Base-by-base conservation (phyloP, 2,888 invertebrate genomes). In the Dinocampus coccinellae region DNA sequence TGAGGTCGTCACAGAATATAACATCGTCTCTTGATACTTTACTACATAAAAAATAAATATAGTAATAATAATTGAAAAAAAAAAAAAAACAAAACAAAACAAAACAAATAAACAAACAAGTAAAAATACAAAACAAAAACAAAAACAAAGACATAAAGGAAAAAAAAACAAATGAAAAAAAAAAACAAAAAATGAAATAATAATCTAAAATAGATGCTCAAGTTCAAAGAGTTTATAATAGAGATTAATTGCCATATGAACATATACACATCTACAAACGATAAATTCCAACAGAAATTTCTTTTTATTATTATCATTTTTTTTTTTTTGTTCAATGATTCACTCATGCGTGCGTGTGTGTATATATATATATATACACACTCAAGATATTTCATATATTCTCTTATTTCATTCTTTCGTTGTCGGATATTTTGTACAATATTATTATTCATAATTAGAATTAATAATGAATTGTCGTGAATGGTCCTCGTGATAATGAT, bases 201-300 rank as follows among this genome's bases (percentile, higher is more conserved):
- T 29, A 58, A 58, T 29, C 20, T 58, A 33, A 58, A 58, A 58
- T 58, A 58, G 58, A 58, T 34, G 33, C n/a, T 58, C 33, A 58
- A 58, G 58, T 58, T 58, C 58, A 58, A 58, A 58, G 47, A 62
- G 47, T 22, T 65, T 61, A 16, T 47, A 57, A 70, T 65, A 60
- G 66, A 65, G 53, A 66, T 70, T 53, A 39, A 65, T 70, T 68
- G 61, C 61, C 42, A 47, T 13, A 52, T n/a, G n/a, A n/a, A n/a
- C 53, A 29, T 11, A 6, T 6, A 57, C 52, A 36, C 16, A 60
- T 61, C 68, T 36, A 61, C 61, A 52, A 66, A 61, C 24, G 20
- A 65, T 61, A 61, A 60, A 61, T 61, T 65, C 57, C 16, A 53
- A 60, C 16, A 33, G 13, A 26, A 10, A 57, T 20, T 29, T 34